Base-by-base conservation (phyloP, 2,113 vertebrate genomes). In the Anser brachyrhynchus region DNA sequence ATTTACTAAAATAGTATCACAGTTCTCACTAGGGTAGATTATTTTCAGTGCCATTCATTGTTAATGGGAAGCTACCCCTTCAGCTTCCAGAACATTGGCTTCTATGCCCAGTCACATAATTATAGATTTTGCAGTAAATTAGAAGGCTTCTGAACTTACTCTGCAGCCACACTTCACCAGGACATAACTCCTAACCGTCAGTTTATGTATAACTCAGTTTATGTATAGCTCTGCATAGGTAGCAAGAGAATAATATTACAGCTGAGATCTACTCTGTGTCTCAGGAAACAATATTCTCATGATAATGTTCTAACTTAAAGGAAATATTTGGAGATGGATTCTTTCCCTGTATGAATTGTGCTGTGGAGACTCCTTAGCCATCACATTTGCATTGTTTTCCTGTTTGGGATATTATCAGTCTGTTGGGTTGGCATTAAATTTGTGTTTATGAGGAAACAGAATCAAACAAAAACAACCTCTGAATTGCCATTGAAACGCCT, bases 71-170 rank as follows among this genome's bases (percentile, higher is more conserved):
- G 31, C 3, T 73, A 49, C 14, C 2, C 6, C 7, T 88, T 95
- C 57, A 67, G 76, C 21, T 61, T 82, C 29, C 22, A 46, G 29
- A 86, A 74, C 46, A 46, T 52, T 67, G 17, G 8, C 57, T 81
- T 72, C 35, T 72, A 54, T 21, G 35, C 18, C n/a, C 65, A 33
- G 57, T 78, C 46, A 78, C 19, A 46, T 20, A 69, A 25, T 20
- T 67, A 59, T 7, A 80, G 12, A 64, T 92, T 95, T 97, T 97
- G 46, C 22, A 88, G 58, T 43, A 83, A n/a, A 66, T 80, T 57
- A 58, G 41, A 75, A 92, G 29, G 39, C 62, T 86, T 82, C 72
- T 84, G 35, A 87, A 78, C 21, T 82, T 88, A 33, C 12, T 41
- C 20, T 33, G 13, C 49, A 75, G 64, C 4, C 25, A 13, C 71